phyloP scores from a whole-genome alignment of 2,113 vertebrate genomes.

The Poicephalus meyeri region DNA sequence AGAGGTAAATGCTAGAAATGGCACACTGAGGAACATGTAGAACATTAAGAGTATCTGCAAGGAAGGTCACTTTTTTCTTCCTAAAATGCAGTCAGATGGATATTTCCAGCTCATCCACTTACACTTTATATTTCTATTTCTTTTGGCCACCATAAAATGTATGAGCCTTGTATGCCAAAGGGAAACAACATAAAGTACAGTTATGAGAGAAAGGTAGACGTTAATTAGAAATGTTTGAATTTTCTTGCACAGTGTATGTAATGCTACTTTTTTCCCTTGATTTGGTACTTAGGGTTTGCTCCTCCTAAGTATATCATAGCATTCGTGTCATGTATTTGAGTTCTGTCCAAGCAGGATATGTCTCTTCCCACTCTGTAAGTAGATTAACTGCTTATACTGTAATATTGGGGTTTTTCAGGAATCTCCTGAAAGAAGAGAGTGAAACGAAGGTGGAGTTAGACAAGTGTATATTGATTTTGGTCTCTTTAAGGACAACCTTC shows the following conservation, averaged over 20 bases:
- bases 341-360: not conserved
- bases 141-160: not conserved
- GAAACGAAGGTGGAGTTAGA: not conserved
- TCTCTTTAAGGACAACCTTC: not conserved
- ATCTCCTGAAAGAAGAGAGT: not conserved
- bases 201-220: not conserved
- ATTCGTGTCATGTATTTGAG: not conserved
- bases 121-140: not conserved
- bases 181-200: not conserved
- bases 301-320: not conserved
- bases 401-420: not conserved
- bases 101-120: slow-evolving; percentile 1
- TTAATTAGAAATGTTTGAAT: not conserved
- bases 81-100: not conserved
- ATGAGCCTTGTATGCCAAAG: not conserved
- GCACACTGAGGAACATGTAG: not conserved
- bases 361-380: not conserved
- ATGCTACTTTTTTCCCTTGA: not conserved
- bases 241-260: not conserved
- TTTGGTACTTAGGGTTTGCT: not conserved
- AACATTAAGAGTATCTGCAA: not conserved
- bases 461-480: not conserved
- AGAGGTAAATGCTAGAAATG: slow-evolving; percentile 55
- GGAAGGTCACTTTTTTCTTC: not conserved
- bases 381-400: not conserved